Base-by-base conservation (phyloP, 2,113 vertebrate genomes). In the Austrofundulus limnaeus region DNA sequence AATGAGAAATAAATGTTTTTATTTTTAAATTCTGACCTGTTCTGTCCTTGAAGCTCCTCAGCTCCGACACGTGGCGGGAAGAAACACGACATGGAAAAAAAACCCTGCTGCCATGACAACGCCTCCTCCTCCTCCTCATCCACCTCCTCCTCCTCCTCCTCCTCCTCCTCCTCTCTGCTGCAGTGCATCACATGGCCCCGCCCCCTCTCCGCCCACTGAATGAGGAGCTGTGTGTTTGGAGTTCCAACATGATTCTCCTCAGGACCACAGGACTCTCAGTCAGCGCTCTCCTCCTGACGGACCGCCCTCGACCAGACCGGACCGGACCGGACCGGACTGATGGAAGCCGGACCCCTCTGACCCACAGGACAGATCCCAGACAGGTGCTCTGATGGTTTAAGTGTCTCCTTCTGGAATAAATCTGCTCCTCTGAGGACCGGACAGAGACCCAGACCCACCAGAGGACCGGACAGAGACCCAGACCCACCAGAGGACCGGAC, bases 31-130 rank as follows among this genome's bases (percentile, higher is more conserved):
- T 1, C 11, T 48, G 20, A 7, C 20, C 21, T 14, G 21, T 25
- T 41, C 39, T 11, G 49, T 34, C 21, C 31, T 52, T 25, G 52
- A 5, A 21, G 19, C 21, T 47, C n/a, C 0, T 20, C 17, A 68
- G 64, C 39, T 51, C 53, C 19, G 69, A 37, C 78, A 82, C 67
- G 66, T 79, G 75, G 79, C 47, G 20, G 21, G 47, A 58, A 48
- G 43, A 24, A 19, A 59, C 13, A 31, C 47, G 64, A 51, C 63
- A 55, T 34, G 70, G 68, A 58, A 59, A 16, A 34, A 34, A 34
- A 34, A 34, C 5, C 6, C 48, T 19, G 77, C 85, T 86, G 66
- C 78, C 72, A 84, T 88, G 70, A 76, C 87, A 78, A 87, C 79
- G 37, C 25, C 49, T 75, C 55, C 23, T 50, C 54, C 56, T n/a